Base-by-base conservation (phyloP, 1,140 invertebrate genomes). In the Ceratoteleas bidentatus region DNA sequence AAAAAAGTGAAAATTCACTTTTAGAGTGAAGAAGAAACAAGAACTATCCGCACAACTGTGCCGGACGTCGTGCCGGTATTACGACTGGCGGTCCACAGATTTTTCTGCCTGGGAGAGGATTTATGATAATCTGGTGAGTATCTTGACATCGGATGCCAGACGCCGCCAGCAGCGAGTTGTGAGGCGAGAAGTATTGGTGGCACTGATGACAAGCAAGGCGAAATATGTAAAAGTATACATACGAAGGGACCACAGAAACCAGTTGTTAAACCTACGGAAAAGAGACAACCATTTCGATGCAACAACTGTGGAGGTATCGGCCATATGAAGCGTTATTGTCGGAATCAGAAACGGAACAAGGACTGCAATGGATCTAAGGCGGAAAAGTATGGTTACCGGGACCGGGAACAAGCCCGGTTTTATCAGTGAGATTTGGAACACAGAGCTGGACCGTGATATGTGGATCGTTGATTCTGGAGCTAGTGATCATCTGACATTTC, bases 391-490 rank as follows among this genome's bases (percentile, higher is more conserved):
- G 6, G n/a, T 24, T 40, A 32, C 24, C 24, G 24, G 24, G 13
- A 47, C 0, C 6, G 57, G 24, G 57, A 43, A 36, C 16, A 54
- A 13, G 70, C 69, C n/a, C n/a, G n/a, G n/a, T 0, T 81, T 75
- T 47, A n/a, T 81, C 6, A 11, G 11, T 43, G 64, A 81, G 15
- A 9, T 32, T 14, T 10, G 70, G 4, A 65, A 43, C 36, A 24
- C 40, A 9, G 65, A 75, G 34, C 9, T 13, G 14, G 64, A 68
- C 0, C 14, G 11, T 32, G 16, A 16, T 7, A 0, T 33, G 4
- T 81, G 53, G 79, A 66, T 76, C 15, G 45, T 61, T 8, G 79
- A 76, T 36, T 70, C 53, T 54, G 72, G 72, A 5, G 57, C 70
- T 0, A 81, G 58, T 11, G 60, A 75, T 54, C 70, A 81, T 49